Conservation (phyloP, 2,888 invertebrate species). For the Erebia palarica region DNA sequence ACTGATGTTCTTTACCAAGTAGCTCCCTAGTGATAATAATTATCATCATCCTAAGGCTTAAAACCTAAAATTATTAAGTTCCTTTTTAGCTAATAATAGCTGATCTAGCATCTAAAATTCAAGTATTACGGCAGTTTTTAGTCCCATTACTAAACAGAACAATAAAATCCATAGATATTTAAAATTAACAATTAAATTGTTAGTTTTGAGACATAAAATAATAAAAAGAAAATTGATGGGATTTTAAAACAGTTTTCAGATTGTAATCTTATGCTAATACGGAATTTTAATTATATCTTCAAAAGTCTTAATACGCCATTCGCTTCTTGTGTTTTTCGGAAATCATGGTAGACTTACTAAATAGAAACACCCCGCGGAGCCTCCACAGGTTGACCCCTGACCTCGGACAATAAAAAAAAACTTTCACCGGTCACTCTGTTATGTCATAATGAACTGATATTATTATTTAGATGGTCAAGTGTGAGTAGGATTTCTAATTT, state of each 20-base stretch:
- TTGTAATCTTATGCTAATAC: conserved; percentile 46
- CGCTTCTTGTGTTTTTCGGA: conserved; percentile 28
- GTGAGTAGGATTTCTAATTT: background rate
- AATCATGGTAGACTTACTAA: conserved; percentile 7
- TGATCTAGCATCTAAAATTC: too few species aligned
- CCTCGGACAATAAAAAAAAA: conserved; percentile 9
- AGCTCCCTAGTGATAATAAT: too few species aligned
- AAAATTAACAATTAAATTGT: too few species aligned
- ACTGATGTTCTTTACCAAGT: too few species aligned
- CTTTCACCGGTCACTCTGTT: conserved; percentile 14
- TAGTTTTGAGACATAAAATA: background rate
- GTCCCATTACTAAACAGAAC: too few species aligned
- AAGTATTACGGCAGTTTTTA: too few species aligned
- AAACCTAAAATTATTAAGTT: too few species aligned
- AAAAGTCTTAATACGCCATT: conserved; percentile 20
- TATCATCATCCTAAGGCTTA: too few species aligned
- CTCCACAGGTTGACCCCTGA: conserved; percentile 2
- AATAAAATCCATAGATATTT: too few species aligned
- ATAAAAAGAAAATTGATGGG: background rate
- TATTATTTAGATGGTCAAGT: background rate
- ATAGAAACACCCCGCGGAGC: background rate
- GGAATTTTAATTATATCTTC: conserved; percentile 20
- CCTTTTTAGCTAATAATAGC: too few species aligned
- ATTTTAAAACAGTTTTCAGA: conserved; percentile 52
- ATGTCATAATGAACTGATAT: conserved; percentile 15